These are phyloP conservation scores for Uropetala carovei DNA, from an alignment of 2,888 invertebrate genomes.

Conservation along the genomic window DNA sequence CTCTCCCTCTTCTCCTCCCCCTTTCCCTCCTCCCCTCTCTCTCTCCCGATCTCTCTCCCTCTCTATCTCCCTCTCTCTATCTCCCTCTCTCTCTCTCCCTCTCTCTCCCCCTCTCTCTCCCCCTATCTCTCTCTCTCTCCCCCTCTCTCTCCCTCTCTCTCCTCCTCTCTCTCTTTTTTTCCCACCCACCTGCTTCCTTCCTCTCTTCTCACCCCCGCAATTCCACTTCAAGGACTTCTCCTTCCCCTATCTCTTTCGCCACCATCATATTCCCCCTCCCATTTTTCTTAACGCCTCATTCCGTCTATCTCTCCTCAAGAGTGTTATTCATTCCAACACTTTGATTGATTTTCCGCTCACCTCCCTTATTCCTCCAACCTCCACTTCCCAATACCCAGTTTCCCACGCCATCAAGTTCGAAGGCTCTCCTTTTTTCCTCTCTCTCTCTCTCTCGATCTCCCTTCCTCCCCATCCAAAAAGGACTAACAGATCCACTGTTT, in stretches of 20 bases:
- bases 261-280: no score
- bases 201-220: not conserved
- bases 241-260: not conserved
- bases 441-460: not conserved
- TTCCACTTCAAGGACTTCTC: not conserved
- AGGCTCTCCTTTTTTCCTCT: not conserved
- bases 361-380: no score
- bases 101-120: not conserved
- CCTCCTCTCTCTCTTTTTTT: not conserved
- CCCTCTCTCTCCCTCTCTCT: not conserved
- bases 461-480: not conserved
- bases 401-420: not conserved
- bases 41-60: not conserved
- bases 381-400: not conserved
- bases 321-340: conserved; percentile 7
- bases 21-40: no score
- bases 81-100: no score
- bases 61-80: not conserved
- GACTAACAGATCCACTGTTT: conserved; percentile 18
- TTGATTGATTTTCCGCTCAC: not conserved
- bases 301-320: no score
- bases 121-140: not conserved
- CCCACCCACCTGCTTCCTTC: no score
- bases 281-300: no score
- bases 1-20: not conserved